Percentiles rank a stretch among this genome's conserved stretches.
Conservation (phyloP, 2,797 vertebrate genomes). For the Sebastes diploproa region DNA sequence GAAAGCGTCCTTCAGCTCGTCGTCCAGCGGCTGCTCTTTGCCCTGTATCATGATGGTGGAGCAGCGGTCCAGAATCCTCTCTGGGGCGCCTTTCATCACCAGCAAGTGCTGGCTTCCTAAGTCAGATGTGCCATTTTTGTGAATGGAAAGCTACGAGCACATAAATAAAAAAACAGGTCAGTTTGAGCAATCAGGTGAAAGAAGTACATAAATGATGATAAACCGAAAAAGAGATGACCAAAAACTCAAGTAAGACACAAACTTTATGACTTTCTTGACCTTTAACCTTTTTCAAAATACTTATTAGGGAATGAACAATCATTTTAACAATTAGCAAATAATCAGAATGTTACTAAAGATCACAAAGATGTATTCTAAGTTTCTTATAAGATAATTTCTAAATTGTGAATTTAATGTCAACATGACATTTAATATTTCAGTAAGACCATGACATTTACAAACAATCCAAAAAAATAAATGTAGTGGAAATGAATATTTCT, state of each 20-base stretch:
- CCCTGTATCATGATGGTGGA: slow-evolving; percentile 91
- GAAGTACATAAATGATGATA: not conserved
- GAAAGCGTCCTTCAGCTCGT: slow-evolving; percentile 93
- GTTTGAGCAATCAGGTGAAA: no score
- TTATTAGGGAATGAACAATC: not conserved
- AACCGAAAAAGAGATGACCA: not conserved
- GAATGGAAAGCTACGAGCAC: slow-evolving; percentile 87
- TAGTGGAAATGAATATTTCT: not conserved
- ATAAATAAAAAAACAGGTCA: not conserved
- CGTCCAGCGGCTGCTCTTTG: slow-evolving; percentile 90
- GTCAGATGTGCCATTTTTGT: slow-evolving; percentile 81
- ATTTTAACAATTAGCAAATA: not conserved
- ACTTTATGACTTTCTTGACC: not conserved
- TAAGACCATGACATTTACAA: not conserved
- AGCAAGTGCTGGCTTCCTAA: slow-evolving; percentile 88
- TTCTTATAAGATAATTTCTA: not conserved
- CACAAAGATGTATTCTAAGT: not conserved
- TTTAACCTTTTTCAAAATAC: not conserved
- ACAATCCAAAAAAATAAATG: not conserved
- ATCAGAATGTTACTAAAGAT: not conserved
- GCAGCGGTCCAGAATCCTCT: slow-evolving; percentile 94
- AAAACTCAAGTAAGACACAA: not conserved
- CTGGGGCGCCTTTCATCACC: slow-evolving; percentile 96
- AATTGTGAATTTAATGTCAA: not conserved
- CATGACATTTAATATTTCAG: not conserved